phyloP scores from a whole-genome alignment of 1,140 invertebrate species.

The Drosophila jambulina region DNA sequence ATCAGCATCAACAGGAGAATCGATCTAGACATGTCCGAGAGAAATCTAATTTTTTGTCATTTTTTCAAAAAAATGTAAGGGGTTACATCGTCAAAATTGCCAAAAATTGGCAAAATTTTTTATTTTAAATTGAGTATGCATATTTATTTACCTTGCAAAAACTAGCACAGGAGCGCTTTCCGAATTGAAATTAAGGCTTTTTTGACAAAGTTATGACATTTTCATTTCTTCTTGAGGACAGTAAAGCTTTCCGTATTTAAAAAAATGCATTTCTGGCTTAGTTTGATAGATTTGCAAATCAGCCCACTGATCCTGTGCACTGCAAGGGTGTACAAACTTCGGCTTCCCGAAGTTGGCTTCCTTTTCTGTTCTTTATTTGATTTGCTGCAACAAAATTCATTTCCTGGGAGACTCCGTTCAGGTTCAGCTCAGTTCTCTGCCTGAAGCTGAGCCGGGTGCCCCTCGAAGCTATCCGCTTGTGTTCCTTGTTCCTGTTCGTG shows the following conservation, averaged over 20 bases:
- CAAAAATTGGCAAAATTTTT: not conserved
- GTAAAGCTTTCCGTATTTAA: too few species aligned
- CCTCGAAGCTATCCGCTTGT: conserved; percentile 2
- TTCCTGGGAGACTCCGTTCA: not conserved
- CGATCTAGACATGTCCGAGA: not conserved
- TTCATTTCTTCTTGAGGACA: too few species aligned
- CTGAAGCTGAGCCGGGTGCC: not conserved
- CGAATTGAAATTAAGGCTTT: not conserved
- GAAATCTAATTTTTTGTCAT: not conserved
- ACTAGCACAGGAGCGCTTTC: not conserved
- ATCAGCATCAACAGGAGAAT: too few species aligned
- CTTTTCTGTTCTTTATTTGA: not conserved
- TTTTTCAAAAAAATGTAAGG: not conserved
- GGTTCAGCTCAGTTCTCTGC: not conserved
- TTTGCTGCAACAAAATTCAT: conserved; percentile 15
- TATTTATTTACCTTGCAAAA: not conserved
- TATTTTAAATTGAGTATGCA: not conserved
- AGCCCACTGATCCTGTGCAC: not conserved
- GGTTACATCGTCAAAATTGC: not conserved
- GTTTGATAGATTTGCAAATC: not conserved
- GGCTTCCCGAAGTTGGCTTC: not conserved
- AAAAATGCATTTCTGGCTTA: too few species aligned
- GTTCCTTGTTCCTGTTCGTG: conserved; percentile 34
- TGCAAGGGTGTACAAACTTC: not conserved
- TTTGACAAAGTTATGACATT: not conserved